These are phyloP conservation scores for Cromileptes altivelis DNA, from an alignment of 2,113 vertebrate genomes.

Conservation along the genomic window DNA sequence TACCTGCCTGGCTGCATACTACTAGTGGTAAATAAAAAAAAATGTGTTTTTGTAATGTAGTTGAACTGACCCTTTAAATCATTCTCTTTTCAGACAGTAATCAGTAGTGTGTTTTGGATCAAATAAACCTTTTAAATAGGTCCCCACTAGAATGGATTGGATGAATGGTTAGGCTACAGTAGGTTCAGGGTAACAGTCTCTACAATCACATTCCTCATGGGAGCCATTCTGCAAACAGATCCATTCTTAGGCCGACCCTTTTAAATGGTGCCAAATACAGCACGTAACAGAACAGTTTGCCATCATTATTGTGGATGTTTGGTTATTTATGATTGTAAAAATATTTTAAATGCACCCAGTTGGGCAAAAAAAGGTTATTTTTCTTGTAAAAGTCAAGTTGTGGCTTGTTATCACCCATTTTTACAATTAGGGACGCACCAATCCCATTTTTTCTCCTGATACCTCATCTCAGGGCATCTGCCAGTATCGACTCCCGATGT, in stretches of 20 bases:
- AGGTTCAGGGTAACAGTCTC: not conserved
- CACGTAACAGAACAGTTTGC: not conserved
- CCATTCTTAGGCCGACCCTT: not conserved
- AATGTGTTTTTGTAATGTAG: constrained; percentile 3
- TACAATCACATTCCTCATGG: not conserved
- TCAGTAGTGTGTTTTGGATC: constrained; percentile 28
- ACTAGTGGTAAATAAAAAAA: not conserved
- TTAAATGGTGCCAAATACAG: constrained; percentile 11
- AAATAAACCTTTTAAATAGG: constrained; percentile 6
- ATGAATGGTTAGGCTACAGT: not conserved
- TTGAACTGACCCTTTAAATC: constrained; percentile 36
- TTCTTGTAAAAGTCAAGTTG: not conserved
- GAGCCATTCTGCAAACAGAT: constrained; percentile 14
- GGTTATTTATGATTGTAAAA: not conserved
- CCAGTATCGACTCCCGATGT: not conserved
- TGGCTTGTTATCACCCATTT: not conserved
- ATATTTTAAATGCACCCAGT: not conserved
- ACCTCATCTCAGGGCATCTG: not conserved
- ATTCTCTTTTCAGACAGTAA: constrained; percentile 5
- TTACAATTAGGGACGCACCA: not conserved
- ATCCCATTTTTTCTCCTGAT: not conserved
- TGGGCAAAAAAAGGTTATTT: not conserved
- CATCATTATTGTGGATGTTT: constrained; percentile 4
- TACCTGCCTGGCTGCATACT: not conserved
- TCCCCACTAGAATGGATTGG: not conserved